Evolutionary conservation across 2,797 vertebrate genomes (phyloP), one percentile per base, ranked within the genome.

Genomic region (Catharus ustulatus): DNA sequence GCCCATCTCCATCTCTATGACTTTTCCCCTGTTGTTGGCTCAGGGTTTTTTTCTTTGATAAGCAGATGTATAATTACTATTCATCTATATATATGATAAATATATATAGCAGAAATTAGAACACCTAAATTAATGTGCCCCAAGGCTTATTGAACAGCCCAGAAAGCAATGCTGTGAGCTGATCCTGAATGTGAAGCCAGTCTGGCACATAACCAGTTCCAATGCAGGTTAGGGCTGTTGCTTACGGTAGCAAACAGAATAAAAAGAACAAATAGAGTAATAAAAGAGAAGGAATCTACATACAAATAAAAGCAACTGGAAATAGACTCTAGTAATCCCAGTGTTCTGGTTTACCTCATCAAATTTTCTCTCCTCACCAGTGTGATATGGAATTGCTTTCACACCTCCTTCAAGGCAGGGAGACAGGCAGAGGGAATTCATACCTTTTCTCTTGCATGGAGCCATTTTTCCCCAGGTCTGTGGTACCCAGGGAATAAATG

Each of bases 291-390:
- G 5, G 42, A 67, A 73, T 91, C 90, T 77, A 52, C 42, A 83
- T 90, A 40, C 54, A 93, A 64, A 81, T 69, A 75, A 89, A 92
- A 84, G 46, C 61, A 76, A 30, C 57, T 83, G 45, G 66, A 94
- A 92, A 72, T 45, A 64, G n/a, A 61, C 43, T 76, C 38, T 12
- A 30, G 48, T 62, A 75, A 89, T 79, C 16, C 34, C 43, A 52
- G 18, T 34, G 27, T 20, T 66, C 49, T 66, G 49, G 13, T 58
- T 71, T 87, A 32, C n/a, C 49, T 67, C 52, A 54, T 87, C n/a
- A 66, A 24, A 49, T n/a, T 54, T 38, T 36, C 54, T 54, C 49
- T 40, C 57, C 62, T 79, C 27, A 67, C 58, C 30, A 15, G 3
- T 15, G 14, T n/a, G 49, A 46, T 38, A 18, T 0, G 3, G 45